A percentile compares a stretch with the other conserved stretches of the same genome.
These are phyloP conservation scores for Hormaphis cornu DNA, from an alignment of 1,140 invertebrate genomes.

Conservation along the genomic window DNA sequence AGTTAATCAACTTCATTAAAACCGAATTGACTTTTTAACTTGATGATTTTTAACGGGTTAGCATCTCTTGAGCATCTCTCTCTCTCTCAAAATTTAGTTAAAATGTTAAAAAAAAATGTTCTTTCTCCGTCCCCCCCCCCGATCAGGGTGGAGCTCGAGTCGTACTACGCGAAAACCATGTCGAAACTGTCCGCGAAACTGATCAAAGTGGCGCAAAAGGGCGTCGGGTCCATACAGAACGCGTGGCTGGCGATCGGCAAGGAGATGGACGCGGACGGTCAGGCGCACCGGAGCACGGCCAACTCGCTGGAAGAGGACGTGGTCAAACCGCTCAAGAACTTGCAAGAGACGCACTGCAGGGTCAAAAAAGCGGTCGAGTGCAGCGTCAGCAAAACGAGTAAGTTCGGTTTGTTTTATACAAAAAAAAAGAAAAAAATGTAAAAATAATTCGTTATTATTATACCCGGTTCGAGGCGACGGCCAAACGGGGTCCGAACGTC, in stretches of 20 bases:
- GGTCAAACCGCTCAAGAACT: constrained; percentile 71
- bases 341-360: constrained; percentile 64
- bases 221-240: constrained; percentile 70
- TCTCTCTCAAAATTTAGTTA: background rate
- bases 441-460: background rate
- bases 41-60: too few relatives aligned
- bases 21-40: too few relatives aligned
- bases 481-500: too few relatives aligned
- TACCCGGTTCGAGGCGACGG: too few relatives aligned
- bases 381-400: constrained; percentile 58
- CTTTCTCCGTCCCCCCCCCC: background rate
- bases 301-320: constrained; percentile 73
- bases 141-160: constrained; percentile 78
- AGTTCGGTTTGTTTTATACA: constrained; percentile 39
- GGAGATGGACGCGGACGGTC: constrained; percentile 83
- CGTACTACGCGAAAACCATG: constrained; percentile 79
- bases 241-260: constrained; percentile 80
- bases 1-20: too few relatives aligned
- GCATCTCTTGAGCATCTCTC: constrained; percentile 34
- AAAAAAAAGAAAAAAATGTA: too few relatives aligned
- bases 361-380: constrained; percentile 53
- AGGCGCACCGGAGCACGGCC: constrained; percentile 73
- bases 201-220: constrained; percentile 63
- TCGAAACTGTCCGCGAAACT: constrained; percentile 77
- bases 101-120: background rate